phyloP scores from a whole-genome alignment of 2,888 invertebrate genomes.

The Hyposoter dolosus region DNA sequence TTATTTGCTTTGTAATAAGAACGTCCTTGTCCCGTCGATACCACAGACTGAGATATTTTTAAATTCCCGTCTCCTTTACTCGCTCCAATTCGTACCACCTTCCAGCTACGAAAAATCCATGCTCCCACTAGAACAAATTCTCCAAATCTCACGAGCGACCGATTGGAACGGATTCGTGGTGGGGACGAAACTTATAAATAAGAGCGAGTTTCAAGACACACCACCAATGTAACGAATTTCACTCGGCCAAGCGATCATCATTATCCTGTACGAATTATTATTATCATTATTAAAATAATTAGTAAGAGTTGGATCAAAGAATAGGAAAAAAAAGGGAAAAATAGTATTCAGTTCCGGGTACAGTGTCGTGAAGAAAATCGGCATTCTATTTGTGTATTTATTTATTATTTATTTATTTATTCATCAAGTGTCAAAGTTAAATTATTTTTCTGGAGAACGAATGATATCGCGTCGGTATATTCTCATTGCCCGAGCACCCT shows the following conservation, averaged over 20 bases:
- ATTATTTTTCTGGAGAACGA: conserved; percentile 26
- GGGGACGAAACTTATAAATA: conserved; percentile 78
- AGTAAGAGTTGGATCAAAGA: conserved; percentile 34
- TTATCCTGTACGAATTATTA: conserved; percentile 38
- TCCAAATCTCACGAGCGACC: conserved; percentile 11
- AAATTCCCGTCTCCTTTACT: conserved; percentile 27
- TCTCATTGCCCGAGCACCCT: conserved; percentile 31
- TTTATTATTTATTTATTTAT: conserved; percentile 66
- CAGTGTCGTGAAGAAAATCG: conserved; percentile 71
- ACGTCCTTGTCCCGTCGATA: neutral
- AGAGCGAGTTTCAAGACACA: conserved; percentile 70
- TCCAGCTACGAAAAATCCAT: conserved; percentile 45
- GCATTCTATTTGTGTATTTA: conserved; percentile 64
- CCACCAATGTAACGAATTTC: conserved; percentile 76
- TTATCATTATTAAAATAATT: conserved; percentile 29
- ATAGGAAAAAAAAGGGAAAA: conserved; percentile 1
- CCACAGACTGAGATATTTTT: conserved; percentile 25
- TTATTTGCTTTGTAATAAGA: neutral
- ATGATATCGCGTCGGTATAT: neutral
- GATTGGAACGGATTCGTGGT: conserved; percentile 51
- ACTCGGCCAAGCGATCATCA: conserved; percentile 62
- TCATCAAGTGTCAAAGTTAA: conserved; percentile 38
- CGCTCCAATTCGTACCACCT: conserved; percentile 54
- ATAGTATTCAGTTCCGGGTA: conserved; percentile 51
- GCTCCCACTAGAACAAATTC: neutral